Conservation (phyloP, 2,113 vertebrate species). For the Megalops atlanticus region DNA sequence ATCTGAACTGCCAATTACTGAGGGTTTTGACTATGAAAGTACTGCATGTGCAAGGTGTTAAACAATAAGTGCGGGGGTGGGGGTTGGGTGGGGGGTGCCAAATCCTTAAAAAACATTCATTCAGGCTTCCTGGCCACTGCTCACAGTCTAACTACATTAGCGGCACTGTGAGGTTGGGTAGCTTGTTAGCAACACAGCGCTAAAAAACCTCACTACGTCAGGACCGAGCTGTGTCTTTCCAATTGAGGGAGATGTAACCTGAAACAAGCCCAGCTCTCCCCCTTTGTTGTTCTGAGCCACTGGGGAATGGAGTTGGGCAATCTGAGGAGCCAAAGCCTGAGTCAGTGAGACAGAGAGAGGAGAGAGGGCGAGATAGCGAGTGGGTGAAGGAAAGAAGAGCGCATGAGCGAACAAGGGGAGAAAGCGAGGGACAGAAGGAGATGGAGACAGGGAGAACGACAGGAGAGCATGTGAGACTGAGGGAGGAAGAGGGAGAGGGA, state of each 20-base stretch:
- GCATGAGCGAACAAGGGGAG: neutral
- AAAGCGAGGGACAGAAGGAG: neutral
- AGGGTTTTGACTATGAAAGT: conserved; percentile 29
- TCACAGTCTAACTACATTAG: neutral
- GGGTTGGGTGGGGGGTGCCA: neutral
- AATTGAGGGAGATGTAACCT: conserved; percentile 3
- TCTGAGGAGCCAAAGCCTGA: neutral
- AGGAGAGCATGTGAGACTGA: neutral
- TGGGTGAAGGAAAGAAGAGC: neutral
- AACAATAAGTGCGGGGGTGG: too few species aligned
- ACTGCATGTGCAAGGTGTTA: conserved; percentile 46
- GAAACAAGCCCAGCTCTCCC: neutral
- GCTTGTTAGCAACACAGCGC: neutral
- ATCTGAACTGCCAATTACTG: conserved; percentile 36
- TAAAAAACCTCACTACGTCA: neutral
- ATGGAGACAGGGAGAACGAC: neutral
- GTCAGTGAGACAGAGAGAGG: neutral
- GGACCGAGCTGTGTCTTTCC: neutral
- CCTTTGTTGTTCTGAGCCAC: neutral
- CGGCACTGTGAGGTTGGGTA: neutral
- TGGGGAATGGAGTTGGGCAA: conserved; percentile 3
- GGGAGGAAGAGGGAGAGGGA: neutral
- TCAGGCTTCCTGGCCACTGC: conserved; percentile 31
- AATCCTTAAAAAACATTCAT: conserved; percentile 20
- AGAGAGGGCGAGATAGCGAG: too few species aligned